Evolutionary conservation across 2,888 invertebrate species (phyloP).

Genomic region (Hydrotaea cyrtoneurina): DNA sequence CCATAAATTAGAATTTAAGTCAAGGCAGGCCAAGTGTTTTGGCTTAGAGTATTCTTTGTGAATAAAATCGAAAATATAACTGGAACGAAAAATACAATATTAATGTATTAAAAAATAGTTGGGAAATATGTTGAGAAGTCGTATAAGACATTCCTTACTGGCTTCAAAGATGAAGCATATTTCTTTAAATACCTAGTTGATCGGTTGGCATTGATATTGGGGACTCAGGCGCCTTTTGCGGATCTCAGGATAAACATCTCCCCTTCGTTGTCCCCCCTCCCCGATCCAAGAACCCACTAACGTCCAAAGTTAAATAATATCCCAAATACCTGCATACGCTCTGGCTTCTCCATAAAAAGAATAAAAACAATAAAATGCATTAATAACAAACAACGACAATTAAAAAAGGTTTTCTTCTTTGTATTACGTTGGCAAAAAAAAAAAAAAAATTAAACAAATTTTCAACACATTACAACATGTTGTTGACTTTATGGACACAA

Average conservation of each 20-base stretch:
- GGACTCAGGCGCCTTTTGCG: too few relatives aligned
- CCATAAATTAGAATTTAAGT: slow-evolving; percentile 13
- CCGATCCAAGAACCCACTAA: too few relatives aligned
- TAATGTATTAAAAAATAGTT: neutral
- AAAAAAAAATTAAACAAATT: slow-evolving; percentile 13
- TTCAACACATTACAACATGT: slow-evolving; percentile 46
- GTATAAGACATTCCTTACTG: too few relatives aligned
- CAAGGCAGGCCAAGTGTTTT: neutral
- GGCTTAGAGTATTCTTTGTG: neutral
- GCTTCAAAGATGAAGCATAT: too few relatives aligned
- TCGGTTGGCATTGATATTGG: too few relatives aligned
- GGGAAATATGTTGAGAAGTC: neutral
- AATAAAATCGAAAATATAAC: neutral
- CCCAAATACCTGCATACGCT: too few relatives aligned
- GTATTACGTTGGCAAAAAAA: neutral
- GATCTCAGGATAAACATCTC: too few relatives aligned
- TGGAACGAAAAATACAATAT: neutral
- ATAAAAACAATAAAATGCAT: neutral
- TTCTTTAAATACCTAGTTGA: too few relatives aligned
- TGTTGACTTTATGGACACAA: slow-evolving; percentile 23
- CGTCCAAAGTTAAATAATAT: too few relatives aligned
- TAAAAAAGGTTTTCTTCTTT: neutral
- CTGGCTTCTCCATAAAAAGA: neutral
- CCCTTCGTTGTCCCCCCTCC: too few relatives aligned
- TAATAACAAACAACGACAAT: neutral